A percentile compares a stretch with the other conserved stretches of the same genome.
phyloP scores from a whole-genome alignment of 2,888 invertebrate genomes.

The Stenolophus ochropezus region DNA sequence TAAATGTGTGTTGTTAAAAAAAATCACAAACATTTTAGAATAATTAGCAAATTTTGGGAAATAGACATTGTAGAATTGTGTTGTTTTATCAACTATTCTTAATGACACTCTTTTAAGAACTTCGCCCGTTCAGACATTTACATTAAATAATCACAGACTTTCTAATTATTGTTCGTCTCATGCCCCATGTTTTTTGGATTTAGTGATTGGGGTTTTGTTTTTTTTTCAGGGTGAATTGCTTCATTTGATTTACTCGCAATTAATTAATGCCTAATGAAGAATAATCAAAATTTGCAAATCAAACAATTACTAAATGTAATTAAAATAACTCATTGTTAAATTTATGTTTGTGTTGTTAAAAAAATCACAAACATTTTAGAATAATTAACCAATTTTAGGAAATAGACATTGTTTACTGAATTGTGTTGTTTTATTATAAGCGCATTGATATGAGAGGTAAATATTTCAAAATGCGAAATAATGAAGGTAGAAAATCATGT shows the following conservation, averaged over 20 bases:
- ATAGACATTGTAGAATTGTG: too few relatives aligned
- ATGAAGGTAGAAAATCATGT: constrained; percentile 42
- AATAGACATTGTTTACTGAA: background rate
- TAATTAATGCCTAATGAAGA: too few relatives aligned
- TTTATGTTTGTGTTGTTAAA: background rate
- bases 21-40: background rate
- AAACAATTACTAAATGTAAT: background rate
- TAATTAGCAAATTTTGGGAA: too few relatives aligned
- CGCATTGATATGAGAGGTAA: constrained; percentile 14
- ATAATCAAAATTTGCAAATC: too few relatives aligned
- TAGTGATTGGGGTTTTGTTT: background rate
- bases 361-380: background rate
- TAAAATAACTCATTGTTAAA: background rate
- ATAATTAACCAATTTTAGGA: constrained; percentile 5
- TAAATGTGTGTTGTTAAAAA: background rate
- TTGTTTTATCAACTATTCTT: too few relatives aligned
- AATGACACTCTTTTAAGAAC: too few relatives aligned
- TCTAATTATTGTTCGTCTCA: constrained; percentile 70
- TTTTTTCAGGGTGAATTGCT: too few relatives aligned
- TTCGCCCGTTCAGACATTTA: too few relatives aligned
- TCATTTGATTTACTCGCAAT: too few relatives aligned
- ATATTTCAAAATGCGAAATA: constrained; percentile 31
- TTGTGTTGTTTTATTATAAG: constrained; percentile 21
- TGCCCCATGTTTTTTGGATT: constrained; percentile 24
- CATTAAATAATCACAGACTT: constrained; percentile 71